A percentile compares a stretch with the other conserved stretches of the same genome.
Evolutionary conservation across 2,113 vertebrate species (phyloP).

Genomic region (Rissa tridactyla): DNA sequence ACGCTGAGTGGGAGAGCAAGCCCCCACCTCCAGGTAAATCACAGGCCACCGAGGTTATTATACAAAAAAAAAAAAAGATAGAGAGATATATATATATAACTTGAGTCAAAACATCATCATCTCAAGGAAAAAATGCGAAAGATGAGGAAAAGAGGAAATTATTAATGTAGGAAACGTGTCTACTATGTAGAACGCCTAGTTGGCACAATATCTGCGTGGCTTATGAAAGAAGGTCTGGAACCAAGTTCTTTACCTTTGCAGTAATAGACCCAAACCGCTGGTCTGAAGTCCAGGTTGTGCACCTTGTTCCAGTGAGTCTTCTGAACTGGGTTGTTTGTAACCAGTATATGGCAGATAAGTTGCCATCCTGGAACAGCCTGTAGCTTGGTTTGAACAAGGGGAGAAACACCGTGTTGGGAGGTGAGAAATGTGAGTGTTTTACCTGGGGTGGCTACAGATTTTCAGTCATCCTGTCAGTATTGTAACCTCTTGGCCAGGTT

Average conservation of each 20-base stretch:
- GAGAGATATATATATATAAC: not conserved
- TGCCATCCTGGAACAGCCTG: not conserved
- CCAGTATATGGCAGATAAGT: not conserved
- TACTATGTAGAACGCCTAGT: not conserved
- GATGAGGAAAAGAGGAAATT: not conserved
- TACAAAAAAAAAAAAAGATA: not conserved
- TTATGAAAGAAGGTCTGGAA: not conserved
- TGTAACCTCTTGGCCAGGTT: not conserved
- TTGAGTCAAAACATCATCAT: not conserved
- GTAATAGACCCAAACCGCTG: not conserved
- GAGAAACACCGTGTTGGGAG: not conserved
- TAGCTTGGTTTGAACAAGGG: not conserved
- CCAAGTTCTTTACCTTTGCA: not conserved
- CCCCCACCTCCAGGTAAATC: constrained; percentile 89
- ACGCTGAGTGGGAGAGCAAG: constrained; percentile 94
- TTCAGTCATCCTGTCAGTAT: not conserved
- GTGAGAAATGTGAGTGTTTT: not conserved
- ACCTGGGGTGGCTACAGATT: not conserved
- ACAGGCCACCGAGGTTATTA: not conserved
- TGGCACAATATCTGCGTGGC: not conserved
- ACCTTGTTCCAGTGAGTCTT: not conserved
- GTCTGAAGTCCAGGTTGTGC: not conserved
- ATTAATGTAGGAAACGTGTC: not conserved
- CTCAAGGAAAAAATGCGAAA: not conserved
- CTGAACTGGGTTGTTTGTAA: not conserved